Conservation (phyloP, 92 coral and sea anemone genomes). For the Porites rus region DNA sequence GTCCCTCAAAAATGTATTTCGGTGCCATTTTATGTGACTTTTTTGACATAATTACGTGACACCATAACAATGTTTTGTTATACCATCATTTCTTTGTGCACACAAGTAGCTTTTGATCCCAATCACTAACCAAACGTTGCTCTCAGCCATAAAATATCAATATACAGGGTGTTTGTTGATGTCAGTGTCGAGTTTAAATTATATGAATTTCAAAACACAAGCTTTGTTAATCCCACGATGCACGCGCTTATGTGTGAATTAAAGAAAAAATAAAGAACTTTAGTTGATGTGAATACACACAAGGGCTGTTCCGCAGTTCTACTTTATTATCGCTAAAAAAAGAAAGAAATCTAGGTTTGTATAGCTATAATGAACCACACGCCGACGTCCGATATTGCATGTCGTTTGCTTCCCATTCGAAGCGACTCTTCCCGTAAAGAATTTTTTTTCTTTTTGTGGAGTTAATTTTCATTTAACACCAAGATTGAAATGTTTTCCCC, state of each 20-base stretch:
- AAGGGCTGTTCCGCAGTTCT: background rate
- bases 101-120: conserved; percentile 39
- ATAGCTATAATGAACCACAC: background rate
- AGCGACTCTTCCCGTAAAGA: background rate
- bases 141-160: conserved; percentile 30
- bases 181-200: background rate
- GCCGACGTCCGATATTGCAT: background rate
- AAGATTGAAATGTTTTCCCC: background rate
- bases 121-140: conserved; percentile 26
- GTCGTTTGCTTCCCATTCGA: background rate
- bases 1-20: background rate
- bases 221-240: background rate
- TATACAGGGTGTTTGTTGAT: conserved; percentile 13
- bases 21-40: conserved; percentile 13
- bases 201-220: conserved; percentile 5
- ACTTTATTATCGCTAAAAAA: background rate
- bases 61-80: conserved; percentile 34
- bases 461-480: background rate
- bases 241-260: background rate
- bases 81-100: conserved; percentile 25
- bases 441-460: background rate
- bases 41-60: conserved; percentile 33
- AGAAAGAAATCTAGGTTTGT: conserved; percentile 12
- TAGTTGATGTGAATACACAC: no score
- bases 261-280: background rate